Evolutionary conservation across 2,797 vertebrate genomes (phyloP), one percentile per base, ranked within the genome.

Genomic region (Spatula versicolor): DNA sequence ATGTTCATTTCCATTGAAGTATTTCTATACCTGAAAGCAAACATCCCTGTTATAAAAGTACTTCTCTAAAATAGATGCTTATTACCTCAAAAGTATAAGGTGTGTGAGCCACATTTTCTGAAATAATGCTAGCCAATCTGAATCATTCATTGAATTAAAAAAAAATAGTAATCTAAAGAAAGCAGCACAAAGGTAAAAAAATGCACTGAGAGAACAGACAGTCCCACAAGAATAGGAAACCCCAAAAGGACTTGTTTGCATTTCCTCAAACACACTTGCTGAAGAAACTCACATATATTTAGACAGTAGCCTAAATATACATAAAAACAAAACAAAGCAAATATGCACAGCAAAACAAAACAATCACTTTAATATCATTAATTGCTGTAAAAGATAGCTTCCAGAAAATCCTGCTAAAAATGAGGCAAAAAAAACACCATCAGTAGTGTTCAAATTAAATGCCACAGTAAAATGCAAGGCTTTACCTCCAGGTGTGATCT

Each of bases 41-140:
- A 54, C 41, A 48, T 37, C 9, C 37, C 22, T 83, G 11, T 21
- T 76, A 8, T 52, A 71, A n/a, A 93, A 96, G 39, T 64, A 63
- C 39, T 58, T 85, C 31, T 78, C 64, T 84, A 93, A 93, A 94
- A 92, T 46, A 72, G 48, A 67, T 86, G 50, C 33, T 87, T 41
- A 83, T 94, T 95, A 55, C 59, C 55, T 92, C 48, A 35, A 35
- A 33, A 72, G n/a, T 76, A 56, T 54, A 82, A 80, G 68, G 43
- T 46, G 48, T 86, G 71, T 77, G 83, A 95, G 21, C 6, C 58
- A 75, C 14, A 11, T 73, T 25, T 66, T 94, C 88, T 84, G 59
- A 94, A 94, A 89, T 76, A 88, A 83, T 72, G 81, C 73, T 93
- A 86, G 73, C 56, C 92, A 83, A 68, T 79, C 59, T 87, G 91